Evolutionary conservation across 1,140 invertebrate species (phyloP).

Genomic region (Planococcus citri): DNA sequence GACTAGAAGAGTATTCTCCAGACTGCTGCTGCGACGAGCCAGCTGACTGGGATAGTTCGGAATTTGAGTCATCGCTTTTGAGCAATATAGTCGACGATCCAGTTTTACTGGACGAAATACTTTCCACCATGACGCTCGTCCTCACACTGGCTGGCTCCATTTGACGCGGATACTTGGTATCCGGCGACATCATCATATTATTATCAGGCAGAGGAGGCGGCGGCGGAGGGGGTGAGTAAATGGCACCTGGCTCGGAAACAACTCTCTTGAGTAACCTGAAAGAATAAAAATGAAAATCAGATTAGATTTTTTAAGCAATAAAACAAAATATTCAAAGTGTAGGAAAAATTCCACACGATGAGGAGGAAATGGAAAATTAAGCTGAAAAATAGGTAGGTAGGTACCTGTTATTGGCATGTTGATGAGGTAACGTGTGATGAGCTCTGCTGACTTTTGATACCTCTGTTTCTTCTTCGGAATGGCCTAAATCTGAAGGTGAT

Average conservation of each 20-base stretch:
- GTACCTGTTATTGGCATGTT: slow-evolving; percentile 24
- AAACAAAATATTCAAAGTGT: too few species aligned
- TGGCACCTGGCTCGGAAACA: slow-evolving; percentile 37
- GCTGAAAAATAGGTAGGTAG: not conserved
- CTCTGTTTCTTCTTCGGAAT: slow-evolving; percentile 33
- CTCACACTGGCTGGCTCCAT: not conserved
- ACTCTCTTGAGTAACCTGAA: slow-evolving; percentile 36
- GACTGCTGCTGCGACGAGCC: not conserved
- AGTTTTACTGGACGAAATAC: not conserved
- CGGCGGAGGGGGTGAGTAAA: slow-evolving; percentile 34
- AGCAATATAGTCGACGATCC: slow-evolving; percentile 7
- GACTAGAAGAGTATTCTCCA: slow-evolving; percentile 15
- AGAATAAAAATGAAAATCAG: slow-evolving; percentile 11
- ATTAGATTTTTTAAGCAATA: too few species aligned
- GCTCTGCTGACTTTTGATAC: slow-evolving; percentile 26
- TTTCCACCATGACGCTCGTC: not conserved
- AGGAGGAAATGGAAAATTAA: not conserved
- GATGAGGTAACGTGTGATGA: slow-evolving; percentile 33
- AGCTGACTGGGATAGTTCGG: not conserved
- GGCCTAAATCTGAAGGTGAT: slow-evolving; percentile 32
- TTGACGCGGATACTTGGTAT: not conserved
- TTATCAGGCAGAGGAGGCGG: slow-evolving; percentile 27
- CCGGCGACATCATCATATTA: not conserved
- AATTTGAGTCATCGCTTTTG: not conserved
- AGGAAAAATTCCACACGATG: too few species aligned